phyloP scores from a whole-genome alignment of 2,888 invertebrate genomes.

The Tenthredo mesomela region DNA sequence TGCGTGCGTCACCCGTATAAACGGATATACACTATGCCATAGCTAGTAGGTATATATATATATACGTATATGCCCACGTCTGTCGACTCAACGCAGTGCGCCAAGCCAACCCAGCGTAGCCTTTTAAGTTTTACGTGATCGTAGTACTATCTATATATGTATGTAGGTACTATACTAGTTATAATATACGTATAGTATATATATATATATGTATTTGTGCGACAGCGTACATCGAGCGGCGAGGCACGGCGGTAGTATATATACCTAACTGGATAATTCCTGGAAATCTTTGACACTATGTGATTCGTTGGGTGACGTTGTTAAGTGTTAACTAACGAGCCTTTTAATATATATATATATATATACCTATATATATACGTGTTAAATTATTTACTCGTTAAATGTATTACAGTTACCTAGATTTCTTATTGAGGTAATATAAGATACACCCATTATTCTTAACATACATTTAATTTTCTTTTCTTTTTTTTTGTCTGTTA shows the following conservation, averaged over 20 bases:
- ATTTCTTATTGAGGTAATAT: background rate
- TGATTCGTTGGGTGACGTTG: slow-evolving; percentile 14
- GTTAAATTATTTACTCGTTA: background rate
- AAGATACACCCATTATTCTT: background rate
- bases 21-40: slow-evolving; percentile 5
- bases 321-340: slow-evolving; percentile 20
- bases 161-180: too few species aligned
- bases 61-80: background rate
- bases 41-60: background rate
- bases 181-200: background rate
- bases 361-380: background rate
- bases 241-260: background rate
- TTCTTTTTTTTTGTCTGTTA: background rate
- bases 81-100: slow-evolving; percentile 21
- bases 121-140: slow-evolving; percentile 44
- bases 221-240: background rate
- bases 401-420: background rate
- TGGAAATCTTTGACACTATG: slow-evolving; percentile 42
- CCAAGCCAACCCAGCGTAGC: slow-evolving; percentile 25
- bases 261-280: slow-evolving; percentile 21
- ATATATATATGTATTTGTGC: background rate
- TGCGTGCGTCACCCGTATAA: slow-evolving; percentile 35
- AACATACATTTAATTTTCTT: background rate
- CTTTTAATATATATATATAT: background rate
- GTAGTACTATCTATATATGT: background rate